Percentiles rank a stretch among this genome's conserved stretches.
Conservation (phyloP, 2,888 invertebrate genomes). For the Doris montereyensis region DNA sequence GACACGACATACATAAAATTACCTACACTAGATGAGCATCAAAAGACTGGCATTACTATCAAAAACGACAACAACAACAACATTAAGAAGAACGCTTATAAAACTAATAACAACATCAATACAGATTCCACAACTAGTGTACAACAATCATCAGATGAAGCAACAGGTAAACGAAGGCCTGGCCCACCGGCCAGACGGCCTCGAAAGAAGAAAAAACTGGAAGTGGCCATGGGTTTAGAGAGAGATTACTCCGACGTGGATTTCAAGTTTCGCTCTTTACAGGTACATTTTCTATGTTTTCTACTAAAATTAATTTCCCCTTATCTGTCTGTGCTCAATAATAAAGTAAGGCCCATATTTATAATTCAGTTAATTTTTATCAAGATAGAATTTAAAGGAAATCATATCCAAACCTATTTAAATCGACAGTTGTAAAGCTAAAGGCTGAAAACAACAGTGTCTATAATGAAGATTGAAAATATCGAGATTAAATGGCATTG, state of each 20-base stretch:
- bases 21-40: background rate
- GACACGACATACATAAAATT: background rate
- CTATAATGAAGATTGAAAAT: no score
- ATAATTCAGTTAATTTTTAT: no score
- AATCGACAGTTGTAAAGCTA: no score
- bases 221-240: conserved; percentile 18
- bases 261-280: conserved; percentile 17
- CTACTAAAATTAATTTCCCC: background rate
- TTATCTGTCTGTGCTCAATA: conserved; percentile 10
- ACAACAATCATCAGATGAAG: background rate
- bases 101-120: background rate
- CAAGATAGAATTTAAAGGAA: no score
- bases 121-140: background rate
- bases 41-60: background rate
- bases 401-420: no score
- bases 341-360: no score
- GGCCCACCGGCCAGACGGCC: background rate
- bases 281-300: conserved; percentile 25
- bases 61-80: conserved; percentile 8
- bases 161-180: background rate
- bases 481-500: no score
- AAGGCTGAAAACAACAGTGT: no score
- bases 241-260: conserved; percentile 9
- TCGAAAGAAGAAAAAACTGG: background rate
- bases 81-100: background rate